Conservation (phyloP, 2,888 invertebrate species). For the Notodonta ziczac region DNA sequence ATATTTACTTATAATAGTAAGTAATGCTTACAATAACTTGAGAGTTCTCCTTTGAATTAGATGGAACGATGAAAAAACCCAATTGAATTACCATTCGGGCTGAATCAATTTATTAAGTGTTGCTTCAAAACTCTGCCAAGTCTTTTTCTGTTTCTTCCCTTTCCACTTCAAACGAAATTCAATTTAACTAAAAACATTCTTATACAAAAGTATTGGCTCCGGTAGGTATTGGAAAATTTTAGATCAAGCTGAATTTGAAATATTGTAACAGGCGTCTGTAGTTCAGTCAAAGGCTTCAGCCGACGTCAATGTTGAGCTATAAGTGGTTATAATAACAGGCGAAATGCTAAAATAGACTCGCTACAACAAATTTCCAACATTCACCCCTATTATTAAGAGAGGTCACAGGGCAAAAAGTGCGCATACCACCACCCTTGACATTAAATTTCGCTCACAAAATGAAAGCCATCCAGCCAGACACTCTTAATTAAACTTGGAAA, state of each 20-base stretch:
- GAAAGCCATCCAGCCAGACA: constrained; percentile 9
- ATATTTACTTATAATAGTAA: too few species aligned
- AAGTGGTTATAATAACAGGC: background rate
- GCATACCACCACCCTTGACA: constrained; percentile 10
- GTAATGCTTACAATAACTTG: background rate
- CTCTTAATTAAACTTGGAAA: constrained; percentile 18
- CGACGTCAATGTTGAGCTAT: background rate
- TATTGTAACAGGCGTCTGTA: background rate
- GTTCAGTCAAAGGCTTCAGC: too few species aligned
- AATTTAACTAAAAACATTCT: constrained; percentile 26
- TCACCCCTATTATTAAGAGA: background rate
- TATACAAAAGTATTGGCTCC: constrained; percentile 18
- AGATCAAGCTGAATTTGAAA: background rate
- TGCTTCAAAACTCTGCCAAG: constrained; percentile 21
- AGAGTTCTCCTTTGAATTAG: constrained; percentile 15
- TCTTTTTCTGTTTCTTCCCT: constrained; percentile 15
- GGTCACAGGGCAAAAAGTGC: constrained; percentile 2
- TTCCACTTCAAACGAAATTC: constrained; percentile 20
- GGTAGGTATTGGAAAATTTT: constrained; percentile 8
- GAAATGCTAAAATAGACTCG: background rate
- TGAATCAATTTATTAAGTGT: constrained; percentile 25
- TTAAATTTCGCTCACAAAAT: constrained; percentile 19
- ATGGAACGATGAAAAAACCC: constrained; percentile 19
- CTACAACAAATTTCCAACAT: background rate
- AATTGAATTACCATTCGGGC: constrained; percentile 26